phyloP scores from a whole-genome alignment of 2,888 invertebrate species.

The Conchocele bisecta region DNA sequence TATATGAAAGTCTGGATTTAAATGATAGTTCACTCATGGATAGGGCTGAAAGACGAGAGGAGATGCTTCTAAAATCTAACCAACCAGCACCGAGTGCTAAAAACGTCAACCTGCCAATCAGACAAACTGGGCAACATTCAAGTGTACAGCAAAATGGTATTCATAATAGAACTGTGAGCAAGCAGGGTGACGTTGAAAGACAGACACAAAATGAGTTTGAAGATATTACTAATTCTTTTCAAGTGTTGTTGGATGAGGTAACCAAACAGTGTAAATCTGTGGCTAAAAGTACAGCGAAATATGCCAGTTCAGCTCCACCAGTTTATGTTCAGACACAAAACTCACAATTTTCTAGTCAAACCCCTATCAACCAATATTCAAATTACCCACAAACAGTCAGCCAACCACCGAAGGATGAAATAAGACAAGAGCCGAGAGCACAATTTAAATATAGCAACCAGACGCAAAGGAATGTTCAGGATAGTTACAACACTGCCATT shows the following conservation, averaged over 20 bases:
- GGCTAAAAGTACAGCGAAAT: slow-evolving; percentile 32
- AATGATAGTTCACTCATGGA: slow-evolving; percentile 65
- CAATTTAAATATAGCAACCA: slow-evolving; percentile 25
- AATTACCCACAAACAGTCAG: slow-evolving; percentile 13
- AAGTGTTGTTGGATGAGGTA: slow-evolving; percentile 74
- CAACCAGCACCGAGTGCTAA: background rate
- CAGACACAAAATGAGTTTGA: slow-evolving; percentile 75
- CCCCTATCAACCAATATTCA: background rate
- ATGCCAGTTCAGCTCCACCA: background rate
- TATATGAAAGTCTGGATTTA: slow-evolving; percentile 74
- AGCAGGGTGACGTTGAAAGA: slow-evolving; percentile 64
- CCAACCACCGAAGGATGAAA: slow-evolving; percentile 39
- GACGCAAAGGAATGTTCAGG: slow-evolving; percentile 42
- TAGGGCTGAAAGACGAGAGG: slow-evolving; percentile 54
- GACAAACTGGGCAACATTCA: background rate
- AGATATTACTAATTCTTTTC: slow-evolving; percentile 73
- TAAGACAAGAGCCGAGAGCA: slow-evolving; percentile 35
- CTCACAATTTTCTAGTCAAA: too few species aligned
- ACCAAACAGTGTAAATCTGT: slow-evolving; percentile 50
- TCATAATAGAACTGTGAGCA: slow-evolving; percentile 7
- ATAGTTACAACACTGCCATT: slow-evolving; percentile 54
- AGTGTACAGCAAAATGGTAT: background rate
- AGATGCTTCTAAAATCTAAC: slow-evolving; percentile 7
- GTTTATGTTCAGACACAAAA: too few species aligned
- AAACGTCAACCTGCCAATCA: background rate